Base-by-base conservation (phyloP, 2,888 invertebrate genomes). In the Pimpla rufipes region DNA sequence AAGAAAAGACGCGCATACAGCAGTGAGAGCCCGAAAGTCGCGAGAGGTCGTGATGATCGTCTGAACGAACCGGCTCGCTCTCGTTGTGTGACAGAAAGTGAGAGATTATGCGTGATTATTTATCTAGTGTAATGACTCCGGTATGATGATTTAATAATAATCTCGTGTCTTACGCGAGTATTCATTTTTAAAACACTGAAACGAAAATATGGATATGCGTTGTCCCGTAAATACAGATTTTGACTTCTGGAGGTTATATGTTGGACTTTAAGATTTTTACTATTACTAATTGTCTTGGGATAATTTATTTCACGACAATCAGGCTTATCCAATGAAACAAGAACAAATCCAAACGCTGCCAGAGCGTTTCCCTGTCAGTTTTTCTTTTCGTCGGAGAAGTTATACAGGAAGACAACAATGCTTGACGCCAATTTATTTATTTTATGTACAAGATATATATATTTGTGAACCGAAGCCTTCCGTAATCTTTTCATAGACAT, bases 1-100 rank as follows among this genome's bases (percentile, higher is more conserved):
- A 42, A 42, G 42, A 42, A 42, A 42, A 42, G 42, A 42, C 42
- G n/a, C n/a, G n/a, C n/a, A n/a, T n/a, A n/a, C n/a, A n/a, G n/a
- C n/a, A n/a, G n/a, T n/a, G n/a, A n/a, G n/a, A n/a, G n/a, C n/a
- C n/a, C n/a, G n/a, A n/a, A n/a, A n/a, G n/a, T n/a, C n/a, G n/a
- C n/a, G n/a, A n/a, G n/a, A n/a, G n/a, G n/a, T n/a, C n/a, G n/a
- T n/a, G n/a, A n/a, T n/a, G n/a, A n/a, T n/a, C n/a, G n/a, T n/a
- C n/a, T n/a, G n/a, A n/a, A n/a, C n/a, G n/a, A n/a, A n/a, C n/a
- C n/a, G n/a, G n/a, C n/a, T 42, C 42, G 42, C 4, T 42, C 7
- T 11, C 42, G 42, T 42, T 6, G 42, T 42, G 42, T 11, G 10
- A 42, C 10, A 42, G 1, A 42, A 11, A 11, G 42, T 11, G 42